phyloP scores from a whole-genome alignment of 2,797 vertebrate genomes.

The Cyprinella venusta region DNA sequence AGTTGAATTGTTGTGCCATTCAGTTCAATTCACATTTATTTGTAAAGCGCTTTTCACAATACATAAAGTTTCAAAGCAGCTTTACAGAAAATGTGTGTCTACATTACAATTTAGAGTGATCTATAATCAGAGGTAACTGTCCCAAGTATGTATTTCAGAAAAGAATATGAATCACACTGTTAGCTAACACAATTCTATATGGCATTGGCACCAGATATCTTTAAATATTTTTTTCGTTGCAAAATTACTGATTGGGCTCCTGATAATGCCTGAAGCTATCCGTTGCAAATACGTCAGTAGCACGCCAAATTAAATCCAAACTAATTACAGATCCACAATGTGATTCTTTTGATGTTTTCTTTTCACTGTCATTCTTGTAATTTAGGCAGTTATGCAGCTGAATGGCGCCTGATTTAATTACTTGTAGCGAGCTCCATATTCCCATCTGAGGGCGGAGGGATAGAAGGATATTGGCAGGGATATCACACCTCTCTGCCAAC shows the following conservation, averaged over 20 bases:
- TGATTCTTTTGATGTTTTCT: conserved; percentile 41
- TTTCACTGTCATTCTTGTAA: conserved; percentile 46
- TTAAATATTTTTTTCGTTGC: not conserved
- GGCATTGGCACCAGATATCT: not conserved
- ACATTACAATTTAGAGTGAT: too few relatives aligned
- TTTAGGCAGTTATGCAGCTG: conserved; percentile 65
- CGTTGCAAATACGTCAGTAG: not conserved
- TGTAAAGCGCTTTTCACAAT: too few relatives aligned
- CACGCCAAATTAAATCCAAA: conserved; percentile 20
- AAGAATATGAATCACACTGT: too few relatives aligned
- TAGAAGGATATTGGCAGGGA: conserved; percentile 69
- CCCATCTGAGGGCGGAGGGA: conserved; percentile 63
- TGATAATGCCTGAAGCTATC: conserved; percentile 12
- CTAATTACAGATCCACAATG: conserved; percentile 18
- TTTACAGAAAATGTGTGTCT: too few relatives aligned
- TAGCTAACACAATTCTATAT: not conserved
- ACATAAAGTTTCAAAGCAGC: too few relatives aligned
- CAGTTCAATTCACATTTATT: too few relatives aligned
- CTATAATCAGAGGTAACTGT: too few relatives aligned
- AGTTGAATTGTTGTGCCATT: not conserved
- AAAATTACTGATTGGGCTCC: conserved; percentile 7
- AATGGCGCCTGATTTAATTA: conserved; percentile 70
- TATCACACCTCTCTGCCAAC: conserved; percentile 67
- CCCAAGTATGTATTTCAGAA: too few relatives aligned
- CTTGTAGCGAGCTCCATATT: conserved; percentile 67